phyloP scores from a whole-genome alignment of 1,140 invertebrate species.

The Camponotus vicinus region DNA sequence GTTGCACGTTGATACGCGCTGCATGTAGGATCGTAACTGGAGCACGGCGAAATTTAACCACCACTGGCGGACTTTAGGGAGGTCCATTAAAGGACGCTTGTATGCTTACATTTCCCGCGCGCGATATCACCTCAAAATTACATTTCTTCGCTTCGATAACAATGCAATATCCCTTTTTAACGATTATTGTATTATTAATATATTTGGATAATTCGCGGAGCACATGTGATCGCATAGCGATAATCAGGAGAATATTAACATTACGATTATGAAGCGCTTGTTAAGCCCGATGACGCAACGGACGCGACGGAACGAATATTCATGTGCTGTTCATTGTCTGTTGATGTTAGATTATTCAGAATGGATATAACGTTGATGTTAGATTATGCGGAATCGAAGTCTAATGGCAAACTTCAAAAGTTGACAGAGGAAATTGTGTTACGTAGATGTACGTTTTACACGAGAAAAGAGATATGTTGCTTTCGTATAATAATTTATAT shows the following conservation, averaged over 20 bases:
- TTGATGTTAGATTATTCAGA: constrained; percentile 49
- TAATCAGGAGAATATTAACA: constrained; percentile 21
- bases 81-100: neutral
- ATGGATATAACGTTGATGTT: constrained; percentile 37
- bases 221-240: neutral
- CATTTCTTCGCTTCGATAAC: neutral
- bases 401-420: constrained; percentile 14
- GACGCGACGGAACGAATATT: constrained; percentile 38
- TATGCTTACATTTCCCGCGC: neutral
- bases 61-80: neutral
- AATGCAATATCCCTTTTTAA: neutral
- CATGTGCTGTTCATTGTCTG: constrained; percentile 39
- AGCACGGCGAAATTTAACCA: constrained; percentile 5
- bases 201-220: neutral
- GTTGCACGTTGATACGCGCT: constrained; percentile 37
- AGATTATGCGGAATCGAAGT: constrained; percentile 27
- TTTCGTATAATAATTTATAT: neutral
- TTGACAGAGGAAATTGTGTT: neutral
- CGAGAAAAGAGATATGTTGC: neutral
- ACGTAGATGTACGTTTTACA: neutral
- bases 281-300: constrained; percentile 18
- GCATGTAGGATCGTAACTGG: neutral
- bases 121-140: neutral
- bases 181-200: neutral
- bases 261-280: constrained; percentile 35